Conservation (phyloP, 2,113 vertebrate genomes). For the Heterochromis multidens region DNA sequence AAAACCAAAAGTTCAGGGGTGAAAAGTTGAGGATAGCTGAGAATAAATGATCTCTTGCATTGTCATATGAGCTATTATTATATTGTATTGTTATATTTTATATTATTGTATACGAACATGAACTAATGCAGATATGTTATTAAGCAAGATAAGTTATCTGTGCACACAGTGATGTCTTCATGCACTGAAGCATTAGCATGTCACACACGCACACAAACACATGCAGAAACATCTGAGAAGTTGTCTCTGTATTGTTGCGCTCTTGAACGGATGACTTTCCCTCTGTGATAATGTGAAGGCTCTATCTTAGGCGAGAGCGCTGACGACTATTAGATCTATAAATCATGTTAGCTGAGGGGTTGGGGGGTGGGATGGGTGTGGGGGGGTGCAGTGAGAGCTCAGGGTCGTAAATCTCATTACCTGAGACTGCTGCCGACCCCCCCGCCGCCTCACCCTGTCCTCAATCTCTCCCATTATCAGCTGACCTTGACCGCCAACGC, state of each 20-base stretch:
- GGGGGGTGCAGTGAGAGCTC: slow-evolving; percentile 40
- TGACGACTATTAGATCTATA: slow-evolving; percentile 73
- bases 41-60: neutral
- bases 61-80: neutral
- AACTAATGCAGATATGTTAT: neutral
- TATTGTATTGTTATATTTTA: neutral
- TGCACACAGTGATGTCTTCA: neutral
- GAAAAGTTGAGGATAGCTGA: neutral
- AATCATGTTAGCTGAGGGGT: slow-evolving; percentile 67
- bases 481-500: slow-evolving; percentile 71
- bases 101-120: neutral
- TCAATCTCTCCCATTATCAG: slow-evolving; percentile 76
- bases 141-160: neutral
- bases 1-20: neutral
- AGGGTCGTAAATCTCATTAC: slow-evolving; percentile 79
- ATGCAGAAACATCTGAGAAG: neutral
- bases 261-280: slow-evolving; percentile 54
- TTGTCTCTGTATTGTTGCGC: slow-evolving; percentile 33
- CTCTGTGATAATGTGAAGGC: slow-evolving; percentile 60
- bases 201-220: neutral
- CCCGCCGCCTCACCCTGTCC: slow-evolving; percentile 51
- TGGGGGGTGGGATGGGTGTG: neutral
- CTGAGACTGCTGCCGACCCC: slow-evolving; percentile 60
- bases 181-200: neutral
- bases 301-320: slow-evolving; percentile 57